A percentile compares a stretch with the other conserved stretches of the same genome.
These are phyloP conservation scores for Parus major DNA, from an alignment of 2,113 vertebrate genomes.

Conservation along the genomic window DNA sequence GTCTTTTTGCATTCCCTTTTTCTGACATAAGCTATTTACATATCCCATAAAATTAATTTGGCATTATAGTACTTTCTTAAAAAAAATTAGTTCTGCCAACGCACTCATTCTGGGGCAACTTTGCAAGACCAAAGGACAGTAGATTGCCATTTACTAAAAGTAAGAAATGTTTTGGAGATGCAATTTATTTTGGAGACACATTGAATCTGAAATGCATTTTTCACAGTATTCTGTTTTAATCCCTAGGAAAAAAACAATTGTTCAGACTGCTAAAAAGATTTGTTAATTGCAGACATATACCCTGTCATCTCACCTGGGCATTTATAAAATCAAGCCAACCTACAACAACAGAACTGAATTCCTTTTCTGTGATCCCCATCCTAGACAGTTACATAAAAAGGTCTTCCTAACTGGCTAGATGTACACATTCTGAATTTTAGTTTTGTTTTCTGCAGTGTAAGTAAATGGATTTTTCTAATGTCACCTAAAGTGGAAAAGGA, in stretches of 20 bases:
- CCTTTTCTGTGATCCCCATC: background rate
- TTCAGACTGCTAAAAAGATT: background rate
- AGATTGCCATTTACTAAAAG: background rate
- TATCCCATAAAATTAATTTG: background rate
- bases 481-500: background rate
- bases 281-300: background rate
- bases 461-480: background rate
- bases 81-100: background rate
- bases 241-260: background rate
- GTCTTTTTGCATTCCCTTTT: background rate
- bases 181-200: rapidly evolving
- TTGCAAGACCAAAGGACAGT: background rate
- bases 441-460: background rate
- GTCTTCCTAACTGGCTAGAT: background rate
- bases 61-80: background rate
- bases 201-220: background rate
- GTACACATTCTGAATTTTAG: background rate
- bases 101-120: background rate
- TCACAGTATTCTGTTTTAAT: background rate
- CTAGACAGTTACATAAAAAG: background rate
- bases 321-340: background rate
- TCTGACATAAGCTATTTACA: background rate
- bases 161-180: background rate
- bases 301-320: background rate
- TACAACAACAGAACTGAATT: background rate